Evolutionary conservation across 2,797 vertebrate species (phyloP), one percentile per base, ranked within the genome.

Genomic region (Pempheris klunzingeri): DNA sequence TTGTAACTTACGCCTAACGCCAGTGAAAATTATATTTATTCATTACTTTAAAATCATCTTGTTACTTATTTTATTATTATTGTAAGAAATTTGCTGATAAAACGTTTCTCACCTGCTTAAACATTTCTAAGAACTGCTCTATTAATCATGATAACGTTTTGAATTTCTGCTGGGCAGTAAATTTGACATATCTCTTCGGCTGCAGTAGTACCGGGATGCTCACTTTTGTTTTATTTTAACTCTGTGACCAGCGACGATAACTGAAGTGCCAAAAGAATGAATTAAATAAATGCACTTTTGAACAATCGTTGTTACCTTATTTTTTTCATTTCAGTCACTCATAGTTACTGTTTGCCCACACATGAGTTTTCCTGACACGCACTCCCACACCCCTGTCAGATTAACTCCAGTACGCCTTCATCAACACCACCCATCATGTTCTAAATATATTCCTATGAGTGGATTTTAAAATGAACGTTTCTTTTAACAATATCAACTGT

Each of bases 161-260:
- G 69, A 91, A 93, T 97, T 97, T 98, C 98, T 99, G 98, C 98
- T 99, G 98, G 97, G 97, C 98, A 99, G 98, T 99, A 97, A 98
- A 95, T 96, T 96, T 97, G 95, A 96, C 95, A 92, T 92, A 95
- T 96, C 82, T 95, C 95, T 96, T 95, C 94, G 96, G 94, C 92
- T 95, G 95, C 96, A 97, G 96, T 95, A 73, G 61, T 94, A 84
- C 85, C 93, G 95, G 94, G 96, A 92, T 89, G 88, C 89, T 96
- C 91, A 88, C 87, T 86, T 88, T 92, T 93, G 90, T 94, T 92
- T 92, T 49, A 94, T 95, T 95, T 95, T 96, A 95, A 90, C 95
- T 94, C 82, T 96, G 95, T 96, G 95, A 96, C 94, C 97, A 97
- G 95, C 97, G 97, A 97, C 96, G 95, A 97, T 96, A 95, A 95